These are phyloP conservation scores for Poeciliopsis paucimaculata DNA, from an alignment of 2,797 vertebrate species.

Conservation along the genomic window DNA sequence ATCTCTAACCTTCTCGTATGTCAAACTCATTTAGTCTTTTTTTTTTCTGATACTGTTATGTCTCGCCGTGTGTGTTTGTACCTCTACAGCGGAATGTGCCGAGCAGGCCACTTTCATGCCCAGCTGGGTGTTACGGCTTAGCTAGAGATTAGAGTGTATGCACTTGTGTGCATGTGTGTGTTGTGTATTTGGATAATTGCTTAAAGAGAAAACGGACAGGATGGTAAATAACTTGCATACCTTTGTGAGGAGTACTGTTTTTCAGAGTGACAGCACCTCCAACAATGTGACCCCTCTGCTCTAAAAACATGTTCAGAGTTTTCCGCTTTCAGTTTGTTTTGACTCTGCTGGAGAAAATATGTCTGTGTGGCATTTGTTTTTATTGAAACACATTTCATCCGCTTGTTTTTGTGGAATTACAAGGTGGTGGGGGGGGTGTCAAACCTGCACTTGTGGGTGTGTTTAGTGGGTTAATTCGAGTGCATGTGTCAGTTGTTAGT, in stretches of 20 bases:
- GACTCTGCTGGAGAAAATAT: not conserved
- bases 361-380: conserved; percentile 13
- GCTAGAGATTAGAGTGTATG: conserved; percentile 63
- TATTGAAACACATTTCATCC: conserved; percentile 23
- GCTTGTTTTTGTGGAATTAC: conserved; percentile 32
- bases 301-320: not conserved
- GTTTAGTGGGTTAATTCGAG: conserved; percentile 22
- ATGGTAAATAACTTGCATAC: conserved; percentile 43
- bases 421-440: conserved; percentile 34
- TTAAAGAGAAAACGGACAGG: conserved; percentile 28
- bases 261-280: conserved; percentile 20
- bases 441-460: conserved; percentile 47
- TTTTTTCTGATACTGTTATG: conserved; percentile 32
- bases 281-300: conserved; percentile 17
- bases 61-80: conserved; percentile 47
- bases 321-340: not conserved
- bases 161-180: conserved; percentile 23
- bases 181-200: conserved; percentile 55
- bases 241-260: conserved; percentile 38
- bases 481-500: conserved; percentile 15
- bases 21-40: conserved; percentile 56
- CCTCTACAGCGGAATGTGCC: conserved; percentile 76
- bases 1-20: conserved; percentile 27
- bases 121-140: conserved; percentile 68
- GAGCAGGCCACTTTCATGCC: conserved; percentile 66